These are phyloP conservation scores for Drosophila quadrilineata DNA, from an alignment of 1,140 invertebrate species.

Conservation along the genomic window DNA sequence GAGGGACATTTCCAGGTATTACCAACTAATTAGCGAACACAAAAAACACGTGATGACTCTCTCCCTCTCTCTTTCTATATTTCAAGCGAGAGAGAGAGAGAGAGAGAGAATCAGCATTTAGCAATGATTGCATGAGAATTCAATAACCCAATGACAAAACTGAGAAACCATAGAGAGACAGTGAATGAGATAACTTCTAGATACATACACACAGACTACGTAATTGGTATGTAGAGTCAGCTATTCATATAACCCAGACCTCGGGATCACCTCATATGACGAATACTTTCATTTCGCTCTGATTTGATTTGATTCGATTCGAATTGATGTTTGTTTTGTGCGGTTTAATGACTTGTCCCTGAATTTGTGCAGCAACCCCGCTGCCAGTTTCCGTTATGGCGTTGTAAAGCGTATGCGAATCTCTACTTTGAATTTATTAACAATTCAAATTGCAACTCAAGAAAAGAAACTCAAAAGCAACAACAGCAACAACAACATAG, in stretches of 20 bases:
- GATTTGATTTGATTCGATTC: background rate
- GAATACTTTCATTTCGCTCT: slow-evolving; percentile 1
- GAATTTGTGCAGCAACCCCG: slow-evolving; percentile 71
- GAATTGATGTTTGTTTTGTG: slow-evolving; percentile 1
- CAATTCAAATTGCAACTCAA: slow-evolving; percentile 62
- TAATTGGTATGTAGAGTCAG: background rate
- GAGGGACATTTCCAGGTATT: slow-evolving; percentile 55
- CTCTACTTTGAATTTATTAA: slow-evolving; percentile 58
- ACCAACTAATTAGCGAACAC: slow-evolving; percentile 46
- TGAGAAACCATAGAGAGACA: no score
- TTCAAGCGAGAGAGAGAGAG: no score
- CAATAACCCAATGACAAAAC: no score
- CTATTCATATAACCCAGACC: background rate
- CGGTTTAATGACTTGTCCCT: slow-evolving; percentile 47
- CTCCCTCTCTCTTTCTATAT: no score
- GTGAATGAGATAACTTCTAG: background rate
- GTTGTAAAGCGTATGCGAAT: slow-evolving; percentile 42
- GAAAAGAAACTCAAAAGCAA: slow-evolving; percentile 33
- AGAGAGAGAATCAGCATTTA: slow-evolving; percentile 30
- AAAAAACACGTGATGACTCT: slow-evolving; percentile 61
- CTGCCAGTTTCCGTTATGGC: slow-evolving; percentile 49
- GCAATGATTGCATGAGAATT: slow-evolving; percentile 15
- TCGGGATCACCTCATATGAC: background rate
- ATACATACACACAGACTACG: background rate
- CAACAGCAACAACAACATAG: background rate